These are phyloP conservation scores for Pardalotus punctatus DNA, from an alignment of 2,113 vertebrate genomes.

Conservation along the genomic window DNA sequence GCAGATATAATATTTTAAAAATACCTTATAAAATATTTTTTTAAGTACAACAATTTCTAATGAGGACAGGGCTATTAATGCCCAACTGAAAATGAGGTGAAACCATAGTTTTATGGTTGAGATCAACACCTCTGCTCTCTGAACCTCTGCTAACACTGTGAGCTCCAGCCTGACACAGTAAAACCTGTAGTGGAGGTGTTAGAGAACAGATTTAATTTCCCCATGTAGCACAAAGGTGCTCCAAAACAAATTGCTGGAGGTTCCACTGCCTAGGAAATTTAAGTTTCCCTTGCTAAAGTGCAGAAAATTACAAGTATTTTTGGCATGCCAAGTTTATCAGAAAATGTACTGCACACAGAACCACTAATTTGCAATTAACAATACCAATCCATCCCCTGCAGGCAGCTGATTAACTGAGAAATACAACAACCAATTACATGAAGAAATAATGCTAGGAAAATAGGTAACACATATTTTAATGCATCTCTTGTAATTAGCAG, in stretches of 20 bases:
- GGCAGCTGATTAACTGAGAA: constrained; percentile 5
- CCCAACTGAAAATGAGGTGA: not conserved
- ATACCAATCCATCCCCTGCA: not conserved
- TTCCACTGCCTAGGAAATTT: not conserved
- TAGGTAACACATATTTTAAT: not conserved
- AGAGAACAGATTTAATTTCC: not conserved
- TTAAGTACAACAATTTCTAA: not conserved
- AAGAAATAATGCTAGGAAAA: constrained; percentile 7
- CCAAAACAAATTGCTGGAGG: not conserved
- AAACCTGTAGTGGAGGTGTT: not conserved
- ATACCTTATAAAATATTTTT: not conserved
- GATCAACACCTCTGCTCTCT: not conserved
- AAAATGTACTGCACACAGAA: not conserved
- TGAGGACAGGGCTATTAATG: not conserved
- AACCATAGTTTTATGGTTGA: not conserved
- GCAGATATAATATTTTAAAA: not conserved
- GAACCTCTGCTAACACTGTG: not conserved
- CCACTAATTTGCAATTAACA: not conserved
- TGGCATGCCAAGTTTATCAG: not conserved
- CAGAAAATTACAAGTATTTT: not conserved
- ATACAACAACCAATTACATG: not conserved
- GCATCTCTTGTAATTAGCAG: not conserved
- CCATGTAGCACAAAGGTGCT: not conserved
- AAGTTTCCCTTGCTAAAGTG: not conserved
- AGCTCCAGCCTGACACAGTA: not conserved